Percentiles rank a stretch among this genome's conserved stretches.
These are phyloP conservation scores for Sarotherodon lohbergeri DNA, from an alignment of 2,113 vertebrate species.

Conservation along the genomic window DNA sequence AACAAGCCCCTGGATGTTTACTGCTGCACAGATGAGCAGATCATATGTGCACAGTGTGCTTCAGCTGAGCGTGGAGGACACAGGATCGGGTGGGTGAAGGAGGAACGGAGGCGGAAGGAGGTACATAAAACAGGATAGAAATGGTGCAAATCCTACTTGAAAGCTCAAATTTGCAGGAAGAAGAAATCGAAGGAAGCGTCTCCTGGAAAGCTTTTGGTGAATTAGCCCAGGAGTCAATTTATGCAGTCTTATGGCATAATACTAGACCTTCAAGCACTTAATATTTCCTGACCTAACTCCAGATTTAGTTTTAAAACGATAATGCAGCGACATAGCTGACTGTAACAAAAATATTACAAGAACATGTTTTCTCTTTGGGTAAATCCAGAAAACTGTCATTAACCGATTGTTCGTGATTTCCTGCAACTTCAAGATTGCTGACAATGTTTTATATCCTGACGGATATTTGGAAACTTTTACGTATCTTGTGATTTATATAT, in stretches of 20 bases:
- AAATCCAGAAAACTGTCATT: background rate
- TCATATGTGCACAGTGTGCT: slow-evolving; percentile 37
- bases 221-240: background rate
- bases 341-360: background rate
- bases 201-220: background rate
- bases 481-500: background rate
- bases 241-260: background rate
- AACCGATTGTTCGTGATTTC: background rate
- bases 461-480: background rate
- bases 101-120: slow-evolving; percentile 23
- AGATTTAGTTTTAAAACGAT: background rate
- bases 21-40: slow-evolving; percentile 40
- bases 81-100: background rate
- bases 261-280: background rate
- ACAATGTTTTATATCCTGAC: background rate
- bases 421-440: background rate
- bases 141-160: background rate
- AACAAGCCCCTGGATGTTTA: slow-evolving; percentile 19
- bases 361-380: background rate
- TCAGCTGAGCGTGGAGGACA: slow-evolving; percentile 35
- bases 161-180: background rate
- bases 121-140: background rate
- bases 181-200: background rate
- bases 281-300: background rate
- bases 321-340: background rate